phyloP scores from a whole-genome alignment of 2,797 vertebrate genomes.

The Tinamus major region DNA sequence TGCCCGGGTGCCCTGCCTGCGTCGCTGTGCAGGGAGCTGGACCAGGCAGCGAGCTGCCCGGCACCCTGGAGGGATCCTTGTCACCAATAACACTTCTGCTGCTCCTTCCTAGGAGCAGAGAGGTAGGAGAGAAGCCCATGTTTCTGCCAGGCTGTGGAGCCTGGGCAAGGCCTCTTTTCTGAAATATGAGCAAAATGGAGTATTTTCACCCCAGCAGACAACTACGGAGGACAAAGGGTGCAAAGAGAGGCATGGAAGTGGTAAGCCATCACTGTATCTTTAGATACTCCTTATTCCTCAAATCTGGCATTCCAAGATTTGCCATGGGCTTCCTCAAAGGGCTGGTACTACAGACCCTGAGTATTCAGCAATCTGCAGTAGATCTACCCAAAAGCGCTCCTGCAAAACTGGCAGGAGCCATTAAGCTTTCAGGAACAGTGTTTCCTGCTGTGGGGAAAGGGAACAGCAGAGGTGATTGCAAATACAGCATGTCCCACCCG shows the following conservation, averaged over 20 bases:
- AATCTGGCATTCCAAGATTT: not conserved
- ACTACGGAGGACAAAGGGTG: accelerated
- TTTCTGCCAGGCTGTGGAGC: not conserved
- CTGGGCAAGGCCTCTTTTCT: not conserved
- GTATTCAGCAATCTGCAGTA: not conserved
- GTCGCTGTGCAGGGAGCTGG: not conserved
- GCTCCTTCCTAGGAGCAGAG: not conserved
- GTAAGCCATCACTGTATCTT: not conserved
- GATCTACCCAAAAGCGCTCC: not conserved
- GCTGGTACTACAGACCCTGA: not conserved
- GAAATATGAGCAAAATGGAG: not conserved
- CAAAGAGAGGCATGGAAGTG: accelerated
- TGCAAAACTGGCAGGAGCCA: not conserved
- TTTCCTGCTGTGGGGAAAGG: not conserved
- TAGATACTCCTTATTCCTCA: not conserved
- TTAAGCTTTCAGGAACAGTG: not conserved
- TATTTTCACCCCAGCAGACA: not conserved
- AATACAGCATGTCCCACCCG: not conserved
- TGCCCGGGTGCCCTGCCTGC: not conserved
- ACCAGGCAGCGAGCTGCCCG: not conserved
- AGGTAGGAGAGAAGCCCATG: accelerated
- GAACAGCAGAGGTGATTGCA: not conserved
- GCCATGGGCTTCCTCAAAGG: not conserved
- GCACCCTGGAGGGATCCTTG: accelerated
- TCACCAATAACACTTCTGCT: not conserved